Evolutionary conservation across 2,113 vertebrate genomes (phyloP).

Genomic region (Hyla sarda): DNA sequence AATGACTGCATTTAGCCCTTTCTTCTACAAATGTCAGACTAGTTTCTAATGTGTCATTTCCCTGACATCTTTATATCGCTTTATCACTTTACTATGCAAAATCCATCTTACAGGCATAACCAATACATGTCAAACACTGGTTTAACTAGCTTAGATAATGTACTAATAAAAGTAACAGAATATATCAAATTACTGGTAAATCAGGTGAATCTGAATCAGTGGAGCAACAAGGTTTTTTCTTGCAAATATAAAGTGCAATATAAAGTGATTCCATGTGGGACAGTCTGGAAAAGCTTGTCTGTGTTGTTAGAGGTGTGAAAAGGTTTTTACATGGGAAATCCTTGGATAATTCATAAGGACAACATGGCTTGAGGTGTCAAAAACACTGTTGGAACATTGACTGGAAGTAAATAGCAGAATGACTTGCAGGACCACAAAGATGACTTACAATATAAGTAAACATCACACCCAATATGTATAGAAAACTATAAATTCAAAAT

Average conservation of each 20-base stretch:
- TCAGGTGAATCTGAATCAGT: not conserved
- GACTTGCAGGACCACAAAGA: not conserved
- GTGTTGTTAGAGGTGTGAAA: constrained; percentile 1
- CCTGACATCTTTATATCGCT: too few relatives aligned
- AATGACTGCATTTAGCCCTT: too few relatives aligned
- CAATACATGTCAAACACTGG: too few relatives aligned
- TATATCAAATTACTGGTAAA: too few relatives aligned
- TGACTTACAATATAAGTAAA: not conserved
- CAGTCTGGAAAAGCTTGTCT: not conserved
- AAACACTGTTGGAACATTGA: not conserved
- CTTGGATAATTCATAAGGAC: not conserved
- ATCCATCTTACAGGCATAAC: too few relatives aligned
- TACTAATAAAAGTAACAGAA: too few relatives aligned
- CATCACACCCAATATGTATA: not conserved
- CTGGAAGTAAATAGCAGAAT: not conserved
- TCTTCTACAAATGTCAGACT: too few relatives aligned
- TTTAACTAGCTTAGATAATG: too few relatives aligned
- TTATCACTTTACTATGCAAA: too few relatives aligned
- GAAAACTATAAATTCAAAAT: too few relatives aligned
- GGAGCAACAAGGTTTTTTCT: not conserved
- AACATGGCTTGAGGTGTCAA: not conserved
- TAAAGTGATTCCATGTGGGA: not conserved
- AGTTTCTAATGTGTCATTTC: too few relatives aligned
- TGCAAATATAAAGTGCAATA: not conserved
- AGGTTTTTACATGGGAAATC: not conserved